Percentiles rank a stretch among this genome's conserved stretches.
phyloP scores from a whole-genome alignment of 1,140 invertebrate species.

The Araneus ventricosus region DNA sequence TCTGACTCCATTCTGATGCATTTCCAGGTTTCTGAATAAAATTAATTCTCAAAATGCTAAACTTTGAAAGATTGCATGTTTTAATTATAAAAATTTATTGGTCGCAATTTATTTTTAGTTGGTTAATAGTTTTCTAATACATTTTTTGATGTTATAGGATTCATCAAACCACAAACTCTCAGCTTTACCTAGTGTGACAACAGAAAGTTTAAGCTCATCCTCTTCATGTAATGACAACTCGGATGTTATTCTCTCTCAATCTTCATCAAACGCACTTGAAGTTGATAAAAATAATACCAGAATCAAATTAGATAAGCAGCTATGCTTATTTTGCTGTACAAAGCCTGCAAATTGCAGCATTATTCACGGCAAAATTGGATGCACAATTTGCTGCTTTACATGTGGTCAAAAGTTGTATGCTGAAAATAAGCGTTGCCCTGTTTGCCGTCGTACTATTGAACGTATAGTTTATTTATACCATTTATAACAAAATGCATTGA shows the following conservation, averaged over 20 bases:
- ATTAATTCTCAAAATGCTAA: no score
- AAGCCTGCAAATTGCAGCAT: neutral
- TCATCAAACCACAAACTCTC: neutral
- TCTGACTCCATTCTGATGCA: no score
- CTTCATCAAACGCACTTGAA: neutral
- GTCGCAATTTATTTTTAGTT: neutral
- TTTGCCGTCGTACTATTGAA: neutral
- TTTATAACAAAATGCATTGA: no score
- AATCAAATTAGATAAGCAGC: neutral
- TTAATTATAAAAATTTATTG: no score
- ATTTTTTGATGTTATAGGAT: neutral
- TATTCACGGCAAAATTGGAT: neutral
- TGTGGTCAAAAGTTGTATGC: neutral
- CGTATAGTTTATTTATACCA: neutral
- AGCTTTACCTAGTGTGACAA: neutral
- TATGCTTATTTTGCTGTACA: neutral
- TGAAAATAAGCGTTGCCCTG: neutral
- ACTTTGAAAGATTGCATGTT: no score
- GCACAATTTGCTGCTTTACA: neutral
- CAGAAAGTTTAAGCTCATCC: constrained; percentile 5
- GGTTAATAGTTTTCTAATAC: neutral
- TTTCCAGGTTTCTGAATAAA: no score
- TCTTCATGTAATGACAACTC: neutral
- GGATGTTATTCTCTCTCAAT: neutral
- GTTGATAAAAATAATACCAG: neutral